Base-by-base conservation (phyloP, 1,140 invertebrate genomes). In the Monochamus saltuarius region DNA sequence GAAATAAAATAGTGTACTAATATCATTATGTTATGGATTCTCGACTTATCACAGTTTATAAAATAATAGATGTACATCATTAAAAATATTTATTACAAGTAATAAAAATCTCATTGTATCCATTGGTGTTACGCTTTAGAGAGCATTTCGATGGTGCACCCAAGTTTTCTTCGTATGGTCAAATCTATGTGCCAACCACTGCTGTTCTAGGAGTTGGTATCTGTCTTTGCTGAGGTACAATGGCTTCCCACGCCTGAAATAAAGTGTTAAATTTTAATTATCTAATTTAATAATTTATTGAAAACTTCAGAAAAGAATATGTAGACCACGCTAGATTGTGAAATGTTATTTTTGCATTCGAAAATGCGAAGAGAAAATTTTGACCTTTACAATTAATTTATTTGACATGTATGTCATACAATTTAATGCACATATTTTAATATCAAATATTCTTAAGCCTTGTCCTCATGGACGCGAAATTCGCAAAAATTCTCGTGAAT, bases 101-200 rank as follows among this genome's bases (percentile, higher is more conserved):
- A 40, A 40, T n/a, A 40, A 40, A 40, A 40, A 40, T 16, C 39
- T 40, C 14, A n/a, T 11, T 53, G 51, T 53, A 9, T 51, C n/a
- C 8, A 38, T 55, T 43, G 19, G 16, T 17, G 14, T 50, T 52
- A 10, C 14, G 10, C 16, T 59, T 79, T 83, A 92, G 75, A 94
- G 85, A 57, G 85, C 84, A 75, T 95, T 91, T 64, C 90, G 84
- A 77, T 95, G 93, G 84, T 88, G 91, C 14, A 95, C 90, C 93
- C 94, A 96, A 43, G 90, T 87, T 72, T 92, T 91, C 75, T 90
- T 92, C 52, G 89, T 92, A 71, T 95, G 92, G 72, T 94, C 92
- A 77, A 96, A 95, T 68, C 89, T 85, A 79, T 98, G 95, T 17
- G 92, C 89, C n/a, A 97, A 76, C 95, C 95, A 98, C 80, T 98